These are phyloP conservation scores for Nematolebias whitei DNA, from an alignment of 2,113 vertebrate genomes.

Conservation along the genomic window DNA sequence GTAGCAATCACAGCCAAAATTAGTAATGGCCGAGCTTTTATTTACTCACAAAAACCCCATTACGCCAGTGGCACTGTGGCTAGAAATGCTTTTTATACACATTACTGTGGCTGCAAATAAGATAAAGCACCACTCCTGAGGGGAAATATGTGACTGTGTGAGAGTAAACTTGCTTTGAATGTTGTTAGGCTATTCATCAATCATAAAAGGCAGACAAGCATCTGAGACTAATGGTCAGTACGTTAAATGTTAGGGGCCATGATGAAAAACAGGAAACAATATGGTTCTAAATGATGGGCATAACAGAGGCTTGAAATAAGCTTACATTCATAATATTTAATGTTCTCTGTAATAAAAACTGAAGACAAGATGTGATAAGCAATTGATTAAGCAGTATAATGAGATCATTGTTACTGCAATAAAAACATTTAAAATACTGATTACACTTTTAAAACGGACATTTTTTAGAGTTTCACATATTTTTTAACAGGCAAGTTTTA, in stretches of 20 bases:
- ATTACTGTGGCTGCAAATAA: slow-evolving; percentile 69
- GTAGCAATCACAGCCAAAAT: slow-evolving; percentile 48
- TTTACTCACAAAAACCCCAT: slow-evolving; percentile 69
- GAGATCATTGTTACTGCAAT: background rate
- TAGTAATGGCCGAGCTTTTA: slow-evolving; percentile 67
- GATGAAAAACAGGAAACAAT: slow-evolving; percentile 30
- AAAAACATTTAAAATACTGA: background rate
- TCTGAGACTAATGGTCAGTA: slow-evolving; percentile 36
- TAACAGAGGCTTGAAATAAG: slow-evolving; percentile 6
- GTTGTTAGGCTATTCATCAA: slow-evolving; percentile 65
- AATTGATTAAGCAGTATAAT: background rate
- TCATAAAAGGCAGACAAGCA: slow-evolving; percentile 40
- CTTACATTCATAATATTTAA: background rate
- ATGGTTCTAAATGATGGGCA: background rate
- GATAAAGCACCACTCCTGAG: slow-evolving; percentile 70
- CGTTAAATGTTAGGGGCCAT: slow-evolving; percentile 31
- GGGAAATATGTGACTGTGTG: slow-evolving; percentile 59
- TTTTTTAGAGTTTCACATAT: slow-evolving; percentile 5
- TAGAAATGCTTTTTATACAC: slow-evolving; percentile 73
- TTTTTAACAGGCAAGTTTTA: background rate
- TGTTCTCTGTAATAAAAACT: background rate
- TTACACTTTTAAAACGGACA: background rate
- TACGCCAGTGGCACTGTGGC: slow-evolving; percentile 58
- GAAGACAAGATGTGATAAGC: background rate
- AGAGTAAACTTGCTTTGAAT: slow-evolving; percentile 62